Conservation (phyloP, 2,113 vertebrate genomes). For the Xenopus tropicalis region UCB_Xtro_10.0 CM004443.2:177279001-177279500, state of each 20-base stretch:
- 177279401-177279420: conserved; percentile 11
- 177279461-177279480: background rate
- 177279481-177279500: background rate
- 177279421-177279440: conserved; percentile 9
- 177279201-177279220: too few species aligned
- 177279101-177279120: conserved; percentile 28
- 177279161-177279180: background rate
- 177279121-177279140: conserved; percentile 1
- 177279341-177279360: conserved; percentile 56
- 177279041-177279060: background rate
- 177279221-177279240: too few species aligned
- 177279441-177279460: background rate
- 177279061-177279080: background rate
- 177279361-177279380: conserved; percentile 61
- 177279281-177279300: background rate
- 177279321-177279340: conserved; percentile 1
- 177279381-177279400: conserved; percentile 43
- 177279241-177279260: too few species aligned
- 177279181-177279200: conserved; percentile 5
- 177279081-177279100: conserved; percentile 20
- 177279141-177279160: background rate
- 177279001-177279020: background rate
- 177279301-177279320: conserved; percentile 23
- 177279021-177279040: background rate
- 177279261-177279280: too few species aligned